Percentiles rank a stretch among this genome's conserved stretches.
phyloP scores from a whole-genome alignment of 1,140 invertebrate genomes.

The Drosophila mayri region DNA sequence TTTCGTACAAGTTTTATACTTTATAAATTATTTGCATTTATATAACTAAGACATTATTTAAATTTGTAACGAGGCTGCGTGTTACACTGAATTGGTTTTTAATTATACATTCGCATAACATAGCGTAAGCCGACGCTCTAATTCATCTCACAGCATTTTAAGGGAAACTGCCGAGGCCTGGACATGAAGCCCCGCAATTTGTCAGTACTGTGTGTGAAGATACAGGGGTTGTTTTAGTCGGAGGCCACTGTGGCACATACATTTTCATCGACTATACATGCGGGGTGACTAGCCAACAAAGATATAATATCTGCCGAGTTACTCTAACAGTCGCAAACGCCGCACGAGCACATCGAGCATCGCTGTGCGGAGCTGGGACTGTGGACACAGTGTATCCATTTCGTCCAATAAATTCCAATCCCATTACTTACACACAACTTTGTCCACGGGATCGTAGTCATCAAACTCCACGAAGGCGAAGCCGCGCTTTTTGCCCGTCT shows the following conservation, averaged over 20 bases:
- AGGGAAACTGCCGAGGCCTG: constrained; percentile 24
- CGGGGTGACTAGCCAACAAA: constrained; percentile 38
- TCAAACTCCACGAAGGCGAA: constrained; percentile 98
- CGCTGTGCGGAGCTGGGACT: constrained; percentile 77
- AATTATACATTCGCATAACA: constrained; percentile 76
- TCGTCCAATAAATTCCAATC: background rate
- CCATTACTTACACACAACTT: constrained; percentile 91
- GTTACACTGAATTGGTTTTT: constrained; percentile 62
- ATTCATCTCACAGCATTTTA: constrained; percentile 87
- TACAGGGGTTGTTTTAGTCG: constrained; percentile 8
- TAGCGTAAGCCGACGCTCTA: constrained; percentile 76
- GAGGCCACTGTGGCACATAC: constrained; percentile 59
- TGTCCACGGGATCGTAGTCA: constrained; percentile 98
- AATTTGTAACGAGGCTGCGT: constrained; percentile 80
- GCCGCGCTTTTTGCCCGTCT: constrained; percentile 95
- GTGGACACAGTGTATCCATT: constrained; percentile 6
- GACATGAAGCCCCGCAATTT: constrained; percentile 51
- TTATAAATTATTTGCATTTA: too few relatives aligned
- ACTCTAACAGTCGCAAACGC: constrained; percentile 71
- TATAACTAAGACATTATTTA: too few relatives aligned
- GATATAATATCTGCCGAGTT: constrained; percentile 71
- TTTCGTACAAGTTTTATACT: too few relatives aligned
- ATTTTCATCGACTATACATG: constrained; percentile 71
- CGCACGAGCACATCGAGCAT: constrained; percentile 65
- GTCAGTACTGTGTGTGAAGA: constrained; percentile 58